Evolutionary conservation across 2,113 vertebrate genomes (phyloP), one percentile per base, ranked within the genome.

Genomic region (Forbesichthys papilliferus): DNA sequence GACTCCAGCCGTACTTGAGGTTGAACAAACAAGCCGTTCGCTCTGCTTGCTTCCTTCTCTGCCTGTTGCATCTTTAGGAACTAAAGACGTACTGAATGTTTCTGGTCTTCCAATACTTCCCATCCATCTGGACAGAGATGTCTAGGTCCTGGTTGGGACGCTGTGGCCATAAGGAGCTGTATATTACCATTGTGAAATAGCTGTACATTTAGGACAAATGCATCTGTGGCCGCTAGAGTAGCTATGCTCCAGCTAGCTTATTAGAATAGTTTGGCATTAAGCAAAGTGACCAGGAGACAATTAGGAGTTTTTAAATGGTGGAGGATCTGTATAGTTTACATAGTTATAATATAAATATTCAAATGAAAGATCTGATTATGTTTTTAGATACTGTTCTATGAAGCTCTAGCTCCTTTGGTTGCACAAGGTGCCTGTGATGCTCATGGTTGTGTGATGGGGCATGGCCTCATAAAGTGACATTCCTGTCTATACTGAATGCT

Each of bases 11-110:
- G 81, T 83, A 90, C 88, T 92, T 86, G 75, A 88, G 83, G 66
- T 72, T 27, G 62, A 90, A 91, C 89, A 90, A 90, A 83, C 69
- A 69, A 83, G 81, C 81, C 84, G 84, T 93, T 92, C 74, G 80
- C 79, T 73, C 86, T 79, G 74, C 58, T 36, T 77, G 82, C 78
- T 77, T 78, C 78, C 78, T 77, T 78, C 78, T 83, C 72, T 34
- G 83, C 78, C 79, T 89, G 81, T 69, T 84, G 80, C 81, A 79
- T 80, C 78, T 78, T 80, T 79, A 79, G 62, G 75, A 54, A 80
- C 80, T 74, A 48, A 80, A 80, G 65, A 79, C 81, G 77, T 69
- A 74, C 69, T 75, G 66, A 80, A 57, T 48, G 9, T 71, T 69
- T 78, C 74, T 59, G 77, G 68, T 68, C 70, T 79, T 75, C 61